These are phyloP conservation scores for Amblyraja radiata DNA, from an alignment of 2,797 vertebrate genomes.

Conservation along the genomic window DNA sequence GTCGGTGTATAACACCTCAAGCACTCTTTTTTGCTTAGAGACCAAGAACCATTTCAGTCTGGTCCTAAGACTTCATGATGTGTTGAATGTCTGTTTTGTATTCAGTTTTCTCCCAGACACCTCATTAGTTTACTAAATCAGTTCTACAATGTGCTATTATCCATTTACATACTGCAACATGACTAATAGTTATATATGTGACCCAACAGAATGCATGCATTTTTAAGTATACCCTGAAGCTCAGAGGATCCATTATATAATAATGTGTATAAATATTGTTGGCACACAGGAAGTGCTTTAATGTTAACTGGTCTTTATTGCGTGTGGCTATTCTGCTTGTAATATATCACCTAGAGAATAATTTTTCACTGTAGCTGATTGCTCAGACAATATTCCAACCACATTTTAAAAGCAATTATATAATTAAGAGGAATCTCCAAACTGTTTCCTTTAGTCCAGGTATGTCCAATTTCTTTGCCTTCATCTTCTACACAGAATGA, in stretches of 20 bases:
- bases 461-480: neutral
- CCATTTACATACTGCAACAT: neutral
- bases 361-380: neutral
- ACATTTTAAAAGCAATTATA: neutral
- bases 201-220: slow-evolving; percentile 2
- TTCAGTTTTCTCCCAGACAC: neutral
- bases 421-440: neutral
- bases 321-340: neutral
- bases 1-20: neutral
- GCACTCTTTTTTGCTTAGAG: neutral
- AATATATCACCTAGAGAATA: neutral
- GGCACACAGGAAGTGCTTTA: neutral
- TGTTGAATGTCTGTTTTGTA: neutral
- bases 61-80: neutral
- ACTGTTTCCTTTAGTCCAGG: neutral
- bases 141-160: neutral
- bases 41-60: neutral
- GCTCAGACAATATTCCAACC: neutral
- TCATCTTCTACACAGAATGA: neutral
- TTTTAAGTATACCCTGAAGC: neutral
- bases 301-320: slow-evolving; percentile 1
- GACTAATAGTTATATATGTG: neutral
- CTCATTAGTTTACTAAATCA: neutral
- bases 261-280: neutral
- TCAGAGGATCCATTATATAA: neutral